Evolutionary conservation across 1,140 invertebrate genomes (phyloP).

Genomic region (Cryptotermes secundus): DNA sequence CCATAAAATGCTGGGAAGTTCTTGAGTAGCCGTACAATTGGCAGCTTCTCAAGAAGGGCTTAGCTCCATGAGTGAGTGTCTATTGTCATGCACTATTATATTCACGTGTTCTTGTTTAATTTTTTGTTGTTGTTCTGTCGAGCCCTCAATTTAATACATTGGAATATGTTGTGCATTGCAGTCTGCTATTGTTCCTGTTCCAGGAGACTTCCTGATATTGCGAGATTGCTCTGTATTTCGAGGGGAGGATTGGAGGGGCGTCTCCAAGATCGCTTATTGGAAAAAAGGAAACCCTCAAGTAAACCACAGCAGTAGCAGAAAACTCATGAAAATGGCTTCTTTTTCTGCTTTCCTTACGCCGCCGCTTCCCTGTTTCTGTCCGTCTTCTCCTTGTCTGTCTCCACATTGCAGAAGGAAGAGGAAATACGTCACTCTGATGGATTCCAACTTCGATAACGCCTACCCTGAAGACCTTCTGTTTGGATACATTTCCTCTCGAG

Average conservation of each 20-base stretch:
- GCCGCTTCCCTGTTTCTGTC: background rate
- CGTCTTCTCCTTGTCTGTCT: constrained; percentile 6
- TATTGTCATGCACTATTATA: too few relatives aligned
- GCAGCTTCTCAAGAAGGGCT: too few relatives aligned
- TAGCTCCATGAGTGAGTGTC: too few relatives aligned
- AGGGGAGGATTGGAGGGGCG: background rate
- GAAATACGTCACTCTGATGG: constrained; percentile 18
- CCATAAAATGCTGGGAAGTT: too few relatives aligned
- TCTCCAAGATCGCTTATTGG: background rate
- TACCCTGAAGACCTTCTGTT: background rate
- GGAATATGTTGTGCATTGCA: too few relatives aligned
- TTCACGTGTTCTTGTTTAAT: too few relatives aligned
- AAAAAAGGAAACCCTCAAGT: background rate
- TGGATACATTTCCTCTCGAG: background rate
- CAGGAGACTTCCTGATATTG: background rate
- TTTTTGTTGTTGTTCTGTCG: too few relatives aligned
- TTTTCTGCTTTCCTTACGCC: background rate
- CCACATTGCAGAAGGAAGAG: constrained; percentile 14
- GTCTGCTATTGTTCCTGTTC: too few relatives aligned
- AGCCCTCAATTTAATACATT: too few relatives aligned
- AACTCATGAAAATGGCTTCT: background rate
- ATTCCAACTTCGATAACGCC: constrained; percentile 15
- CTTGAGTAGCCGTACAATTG: too few relatives aligned
- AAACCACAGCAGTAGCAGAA: constrained; percentile 7
- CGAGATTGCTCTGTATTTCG: background rate